phyloP scores from a whole-genome alignment of 2,797 vertebrate species.

The Poecilia velifera region DNA sequence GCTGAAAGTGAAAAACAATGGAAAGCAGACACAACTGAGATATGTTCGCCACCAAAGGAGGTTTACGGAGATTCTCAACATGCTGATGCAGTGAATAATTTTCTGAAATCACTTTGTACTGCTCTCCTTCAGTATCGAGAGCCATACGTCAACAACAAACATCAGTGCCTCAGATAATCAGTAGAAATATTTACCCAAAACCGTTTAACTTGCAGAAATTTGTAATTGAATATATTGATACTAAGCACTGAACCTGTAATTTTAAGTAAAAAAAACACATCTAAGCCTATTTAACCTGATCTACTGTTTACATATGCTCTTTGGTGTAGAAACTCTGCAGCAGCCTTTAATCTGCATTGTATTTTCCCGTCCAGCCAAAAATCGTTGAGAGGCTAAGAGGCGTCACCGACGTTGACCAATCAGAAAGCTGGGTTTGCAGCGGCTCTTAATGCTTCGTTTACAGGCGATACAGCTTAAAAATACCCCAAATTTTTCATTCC shows the following conservation, averaged over 20 bases:
- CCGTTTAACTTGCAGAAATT: slow-evolving; percentile 74
- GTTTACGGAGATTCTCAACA: slow-evolving; percentile 70
- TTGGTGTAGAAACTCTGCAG: slow-evolving; percentile 64
- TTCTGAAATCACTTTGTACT: slow-evolving; percentile 61
- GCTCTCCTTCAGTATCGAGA: slow-evolving; percentile 63
- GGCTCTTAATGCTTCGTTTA: slow-evolving; percentile 53
- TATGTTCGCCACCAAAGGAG: slow-evolving; percentile 66
- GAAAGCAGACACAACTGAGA: slow-evolving; percentile 40
- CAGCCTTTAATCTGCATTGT: slow-evolving; percentile 61
- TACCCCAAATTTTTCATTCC: no score
- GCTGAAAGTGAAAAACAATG: slow-evolving; percentile 48
- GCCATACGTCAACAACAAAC: slow-evolving; percentile 70
- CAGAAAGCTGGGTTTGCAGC: slow-evolving; percentile 44
- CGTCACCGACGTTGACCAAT: slow-evolving; percentile 49
- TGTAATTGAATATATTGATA: slow-evolving; percentile 75
- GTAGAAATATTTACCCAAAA: slow-evolving; percentile 72
- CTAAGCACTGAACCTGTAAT: slow-evolving; percentile 69
- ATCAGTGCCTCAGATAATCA: slow-evolving; percentile 80
- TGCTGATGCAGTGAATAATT: slow-evolving; percentile 64
- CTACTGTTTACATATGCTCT: slow-evolving; percentile 76
- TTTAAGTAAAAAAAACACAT: slow-evolving; percentile 64
- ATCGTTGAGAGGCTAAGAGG: slow-evolving; percentile 29
- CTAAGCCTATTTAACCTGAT: slow-evolving; percentile 72
- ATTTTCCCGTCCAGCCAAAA: slow-evolving; percentile 34
- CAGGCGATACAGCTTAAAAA: background rate